Evolutionary conservation across 1,140 invertebrate species (phyloP), one percentile per base, ranked within the genome.

Genomic region (Diorhabda elongata): DNA sequence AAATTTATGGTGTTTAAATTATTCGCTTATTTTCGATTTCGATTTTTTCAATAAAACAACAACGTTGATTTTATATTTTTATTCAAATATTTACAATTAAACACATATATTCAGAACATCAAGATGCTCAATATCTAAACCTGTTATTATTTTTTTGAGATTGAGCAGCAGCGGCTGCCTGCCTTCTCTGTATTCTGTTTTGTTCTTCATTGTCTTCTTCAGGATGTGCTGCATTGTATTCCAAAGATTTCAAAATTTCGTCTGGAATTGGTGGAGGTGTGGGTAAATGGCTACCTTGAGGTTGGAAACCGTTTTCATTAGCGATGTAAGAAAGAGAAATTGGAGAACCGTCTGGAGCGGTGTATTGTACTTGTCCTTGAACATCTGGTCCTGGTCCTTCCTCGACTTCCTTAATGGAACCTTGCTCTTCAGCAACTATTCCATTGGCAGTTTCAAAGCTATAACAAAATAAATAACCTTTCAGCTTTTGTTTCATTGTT

Each of bases 371-470:
- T 9, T 59, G 63, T 4, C 69, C 69, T 61, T 67, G 71, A 9
- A 75, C 78, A 67, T 76, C 77, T 42, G 68, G 68, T 7, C 83
- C 83, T 72, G 66, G 66, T 57, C 69, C 64, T 63, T 72, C 69
- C 8, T 73, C 66, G 26, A 80, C 72, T 70, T 88, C 86, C 75
- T 86, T 87, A 66, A 87, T 80, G 62, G 84, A 80, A 0, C 86
- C 90, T 70, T 84, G 82, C 76, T 91, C 89, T 74, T 88, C 80
- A 4, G 84, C 84, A 2, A 83, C 79, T n/a, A 88, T 87, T 5
- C 89, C 90, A 75, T 92, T 89, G n/a, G 84, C 89, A 4, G 89
- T 88, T 74, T 91, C 89, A 76, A 86, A 90, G 42, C 85, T 88
- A 43, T 44, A 62, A 52, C 41, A 3, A 64, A 61, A 26, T 26